Conservation (phyloP, 2,113 vertebrate species). For the Tachycineta bicolor region DNA sequence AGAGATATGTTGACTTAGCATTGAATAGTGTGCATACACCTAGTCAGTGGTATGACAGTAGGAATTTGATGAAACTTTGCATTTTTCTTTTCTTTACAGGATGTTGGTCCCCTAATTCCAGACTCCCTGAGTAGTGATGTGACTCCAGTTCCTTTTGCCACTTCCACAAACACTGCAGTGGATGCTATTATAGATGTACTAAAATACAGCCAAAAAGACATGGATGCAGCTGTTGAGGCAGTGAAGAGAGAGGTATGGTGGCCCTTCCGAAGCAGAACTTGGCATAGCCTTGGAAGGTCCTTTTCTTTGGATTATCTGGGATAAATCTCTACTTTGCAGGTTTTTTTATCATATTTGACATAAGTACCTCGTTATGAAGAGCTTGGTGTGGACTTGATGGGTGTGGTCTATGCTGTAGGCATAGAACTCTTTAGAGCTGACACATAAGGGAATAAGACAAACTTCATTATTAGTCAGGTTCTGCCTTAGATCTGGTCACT, state of each 20-base stretch:
- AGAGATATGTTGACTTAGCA: not conserved
- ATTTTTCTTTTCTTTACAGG: not conserved
- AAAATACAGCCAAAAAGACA: slow-evolving; percentile 90
- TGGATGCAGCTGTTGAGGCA: slow-evolving; percentile 83
- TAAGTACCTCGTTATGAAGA: not conserved
- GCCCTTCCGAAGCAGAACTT: not conserved
- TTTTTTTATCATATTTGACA: not conserved
- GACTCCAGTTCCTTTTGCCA: slow-evolving; percentile 3
- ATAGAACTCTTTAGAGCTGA: not conserved
- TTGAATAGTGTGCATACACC: rapidly evolving
- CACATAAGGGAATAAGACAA: not conserved
- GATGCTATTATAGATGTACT: slow-evolving; percentile 87
- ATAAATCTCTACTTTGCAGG: not conserved
- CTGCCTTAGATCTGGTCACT: not conserved
- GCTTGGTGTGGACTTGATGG: not conserved
- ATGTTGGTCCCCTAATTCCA: not conserved
- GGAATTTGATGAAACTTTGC: not conserved
- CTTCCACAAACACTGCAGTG: slow-evolving; percentile 50
- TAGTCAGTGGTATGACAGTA: not conserved
- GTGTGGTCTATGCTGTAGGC: not conserved
- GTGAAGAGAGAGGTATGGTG: slow-evolving; percentile 71
- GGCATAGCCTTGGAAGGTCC: not conserved
- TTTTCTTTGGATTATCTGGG: not conserved
- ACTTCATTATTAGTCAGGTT: not conserved
- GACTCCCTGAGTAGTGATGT: slow-evolving; percentile 2